Evolutionary conservation across 2,888 invertebrate species (phyloP).

Genomic region (Parapristionchus giblindavisi): DNA sequence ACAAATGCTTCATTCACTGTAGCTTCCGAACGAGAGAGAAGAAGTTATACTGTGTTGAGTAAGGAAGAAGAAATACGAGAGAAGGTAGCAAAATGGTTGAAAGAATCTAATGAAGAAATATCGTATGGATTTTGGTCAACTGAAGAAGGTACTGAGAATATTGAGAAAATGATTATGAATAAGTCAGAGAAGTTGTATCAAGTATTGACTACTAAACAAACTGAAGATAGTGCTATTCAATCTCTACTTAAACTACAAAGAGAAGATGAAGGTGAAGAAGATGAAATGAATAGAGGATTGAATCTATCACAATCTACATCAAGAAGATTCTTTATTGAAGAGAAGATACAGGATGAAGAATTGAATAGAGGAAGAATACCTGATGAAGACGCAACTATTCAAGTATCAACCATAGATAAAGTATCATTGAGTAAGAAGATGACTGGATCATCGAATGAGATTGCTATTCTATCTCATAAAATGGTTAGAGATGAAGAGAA

Average conservation of each 20-base stretch:
- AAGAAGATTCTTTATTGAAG: too few relatives aligned
- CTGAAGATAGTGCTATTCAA: not conserved
- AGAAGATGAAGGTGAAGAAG: conserved; percentile 14
- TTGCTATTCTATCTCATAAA: not conserved
- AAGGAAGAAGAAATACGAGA: conserved; percentile 35
- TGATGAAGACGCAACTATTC: conserved; percentile 13
- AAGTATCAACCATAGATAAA: too few relatives aligned
- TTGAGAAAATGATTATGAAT: conserved; percentile 42
- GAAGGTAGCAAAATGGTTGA: conserved; percentile 23
- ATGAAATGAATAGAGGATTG: too few relatives aligned
- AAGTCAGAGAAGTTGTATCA: not conserved
- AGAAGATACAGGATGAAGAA: conserved; percentile 16
- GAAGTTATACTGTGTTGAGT: conserved; percentile 30
- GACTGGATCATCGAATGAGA: not conserved
- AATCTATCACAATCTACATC: too few relatives aligned
- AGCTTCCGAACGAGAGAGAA: conserved; percentile 9
- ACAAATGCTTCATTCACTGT: conserved; percentile 10
- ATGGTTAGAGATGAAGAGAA: not conserved
- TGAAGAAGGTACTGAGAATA: conserved; percentile 39
- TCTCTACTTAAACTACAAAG: not conserved
- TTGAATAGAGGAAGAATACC: conserved; percentile 30
- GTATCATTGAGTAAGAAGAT: too few relatives aligned
- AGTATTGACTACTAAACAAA: not conserved
- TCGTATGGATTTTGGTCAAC: conserved; percentile 45
- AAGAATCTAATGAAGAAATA: conserved; percentile 39